A percentile compares a stretch with the other conserved stretches of the same genome.
Evolutionary conservation across 2,888 invertebrate species (phyloP).

Genomic region (Ommatoiulus sabulosus): DNA sequence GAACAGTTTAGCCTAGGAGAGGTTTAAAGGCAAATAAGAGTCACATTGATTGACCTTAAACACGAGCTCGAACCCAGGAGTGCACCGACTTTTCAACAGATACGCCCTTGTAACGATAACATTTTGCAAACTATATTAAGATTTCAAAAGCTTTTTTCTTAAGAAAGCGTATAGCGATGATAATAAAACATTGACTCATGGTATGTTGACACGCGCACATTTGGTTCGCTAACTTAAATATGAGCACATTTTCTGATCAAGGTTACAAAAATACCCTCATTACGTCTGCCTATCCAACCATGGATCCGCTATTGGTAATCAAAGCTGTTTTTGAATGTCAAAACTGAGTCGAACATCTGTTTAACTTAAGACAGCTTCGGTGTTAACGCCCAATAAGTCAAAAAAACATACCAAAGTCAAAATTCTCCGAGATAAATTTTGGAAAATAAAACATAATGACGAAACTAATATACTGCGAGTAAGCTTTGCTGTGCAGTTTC

Average conservation of each 20-base stretch:
- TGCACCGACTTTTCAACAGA: background rate
- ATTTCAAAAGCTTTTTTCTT: background rate
- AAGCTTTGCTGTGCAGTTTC: too few relatives aligned
- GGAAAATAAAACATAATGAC: too few relatives aligned
- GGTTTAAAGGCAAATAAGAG: background rate
- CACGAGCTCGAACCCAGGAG: background rate
- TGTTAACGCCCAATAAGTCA: background rate
- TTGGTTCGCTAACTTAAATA: background rate
- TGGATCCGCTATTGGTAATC: background rate
- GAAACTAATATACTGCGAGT: too few relatives aligned
- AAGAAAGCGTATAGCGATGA: background rate
- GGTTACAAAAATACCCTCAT: background rate
- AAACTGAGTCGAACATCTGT: background rate
- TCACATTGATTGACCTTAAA: constrained; percentile 34
- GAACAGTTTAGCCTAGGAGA: background rate
- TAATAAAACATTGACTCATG: background rate
- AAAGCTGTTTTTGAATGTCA: constrained; percentile 5
- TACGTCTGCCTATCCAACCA: background rate
- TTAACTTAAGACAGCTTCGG: background rate
- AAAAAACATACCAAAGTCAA: background rate
- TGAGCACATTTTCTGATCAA: background rate
- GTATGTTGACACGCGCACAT: background rate
- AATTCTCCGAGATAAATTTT: too few relatives aligned
- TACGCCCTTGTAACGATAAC: constrained; percentile 20
- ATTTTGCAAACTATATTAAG: constrained; percentile 5